Conservation (phyloP, 1,140 invertebrate species). For the Lepidostoma basale region DNA sequence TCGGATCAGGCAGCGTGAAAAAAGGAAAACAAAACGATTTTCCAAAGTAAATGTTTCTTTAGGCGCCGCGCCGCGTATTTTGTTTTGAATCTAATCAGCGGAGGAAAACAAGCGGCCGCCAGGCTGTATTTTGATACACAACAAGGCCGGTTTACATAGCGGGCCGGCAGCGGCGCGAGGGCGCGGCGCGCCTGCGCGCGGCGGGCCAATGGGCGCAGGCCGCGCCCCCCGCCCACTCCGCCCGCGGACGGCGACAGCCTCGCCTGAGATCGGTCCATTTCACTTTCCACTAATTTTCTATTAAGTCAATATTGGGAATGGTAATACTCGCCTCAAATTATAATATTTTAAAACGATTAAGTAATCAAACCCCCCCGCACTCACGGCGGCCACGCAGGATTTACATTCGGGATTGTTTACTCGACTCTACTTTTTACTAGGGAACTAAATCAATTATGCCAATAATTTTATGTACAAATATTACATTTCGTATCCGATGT, state of each 20-base stretch:
- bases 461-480: too few species aligned
- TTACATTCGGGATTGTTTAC: too few species aligned
- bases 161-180: neutral
- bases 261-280: neutral
- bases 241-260: neutral
- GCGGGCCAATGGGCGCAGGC: slow-evolving; percentile 8
- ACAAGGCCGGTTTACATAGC: slow-evolving; percentile 30
- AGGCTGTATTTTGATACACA: slow-evolving; percentile 37
- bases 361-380: too few species aligned
- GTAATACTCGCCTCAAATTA: slow-evolving; percentile 1
- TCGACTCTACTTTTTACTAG: too few species aligned
- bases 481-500: too few species aligned
- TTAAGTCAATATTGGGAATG: slow-evolving; percentile 12
- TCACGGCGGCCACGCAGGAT: too few species aligned
- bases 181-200: slow-evolving; percentile 2
- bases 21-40: slow-evolving; percentile 37
- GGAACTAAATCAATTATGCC: too few species aligned
- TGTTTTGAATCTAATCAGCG: slow-evolving; percentile 40
- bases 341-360: slow-evolving; percentile 22
- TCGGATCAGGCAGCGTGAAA: slow-evolving; percentile 15
- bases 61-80: slow-evolving; percentile 36
- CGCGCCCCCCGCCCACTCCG: slow-evolving; percentile 4
- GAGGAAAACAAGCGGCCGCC: slow-evolving; percentile 38
- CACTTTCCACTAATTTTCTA: neutral
- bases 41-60: slow-evolving; percentile 41